These are phyloP conservation scores for Sminthurinus aureus DNA, from an alignment of 2,888 invertebrate genomes.

Conservation along the genomic window DNA sequence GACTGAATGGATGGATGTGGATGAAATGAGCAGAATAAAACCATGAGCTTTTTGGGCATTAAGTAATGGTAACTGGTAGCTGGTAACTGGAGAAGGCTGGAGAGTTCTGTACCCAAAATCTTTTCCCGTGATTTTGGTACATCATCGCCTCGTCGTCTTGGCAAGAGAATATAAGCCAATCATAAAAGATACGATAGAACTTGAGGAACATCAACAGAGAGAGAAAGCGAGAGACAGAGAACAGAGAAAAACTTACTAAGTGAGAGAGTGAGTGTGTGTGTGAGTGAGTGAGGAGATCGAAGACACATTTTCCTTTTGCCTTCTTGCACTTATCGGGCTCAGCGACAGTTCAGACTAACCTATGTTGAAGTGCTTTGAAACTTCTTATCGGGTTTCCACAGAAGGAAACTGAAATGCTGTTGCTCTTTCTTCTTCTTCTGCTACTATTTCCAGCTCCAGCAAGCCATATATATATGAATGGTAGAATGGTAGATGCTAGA, in stretches of 20 bases:
- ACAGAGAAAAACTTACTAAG: constrained; percentile 6
- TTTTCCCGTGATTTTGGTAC: too few species aligned
- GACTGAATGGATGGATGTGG: neutral
- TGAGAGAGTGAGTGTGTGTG: constrained; percentile 35
- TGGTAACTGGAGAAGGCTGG: too few species aligned
- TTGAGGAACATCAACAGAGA: neutral
- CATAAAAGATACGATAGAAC: constrained; percentile 35
- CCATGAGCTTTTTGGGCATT: constrained; percentile 33
- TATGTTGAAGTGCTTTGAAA: constrained; percentile 46
- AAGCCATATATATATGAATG: too few species aligned
- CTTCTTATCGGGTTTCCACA: constrained; percentile 47
- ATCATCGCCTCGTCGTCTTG: constrained; percentile 5
- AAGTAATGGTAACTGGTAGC: constrained; percentile 33
- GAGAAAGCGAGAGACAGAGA: constrained; percentile 6
- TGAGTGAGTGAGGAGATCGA: constrained; percentile 43
- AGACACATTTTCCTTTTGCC: constrained; percentile 39
- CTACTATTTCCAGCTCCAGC: too few species aligned
- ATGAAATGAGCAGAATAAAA: neutral
- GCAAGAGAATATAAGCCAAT: constrained; percentile 31
- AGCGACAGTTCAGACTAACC: constrained; percentile 49
- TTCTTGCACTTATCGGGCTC: constrained; percentile 45
- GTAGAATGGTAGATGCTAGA: too few species aligned
- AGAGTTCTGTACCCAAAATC: too few species aligned
- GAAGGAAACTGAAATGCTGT: constrained; percentile 21
- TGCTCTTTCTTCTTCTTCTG: too few species aligned